Evolutionary conservation across 2,888 invertebrate genomes (phyloP).

Genomic region (Litoditis marina): DNA sequence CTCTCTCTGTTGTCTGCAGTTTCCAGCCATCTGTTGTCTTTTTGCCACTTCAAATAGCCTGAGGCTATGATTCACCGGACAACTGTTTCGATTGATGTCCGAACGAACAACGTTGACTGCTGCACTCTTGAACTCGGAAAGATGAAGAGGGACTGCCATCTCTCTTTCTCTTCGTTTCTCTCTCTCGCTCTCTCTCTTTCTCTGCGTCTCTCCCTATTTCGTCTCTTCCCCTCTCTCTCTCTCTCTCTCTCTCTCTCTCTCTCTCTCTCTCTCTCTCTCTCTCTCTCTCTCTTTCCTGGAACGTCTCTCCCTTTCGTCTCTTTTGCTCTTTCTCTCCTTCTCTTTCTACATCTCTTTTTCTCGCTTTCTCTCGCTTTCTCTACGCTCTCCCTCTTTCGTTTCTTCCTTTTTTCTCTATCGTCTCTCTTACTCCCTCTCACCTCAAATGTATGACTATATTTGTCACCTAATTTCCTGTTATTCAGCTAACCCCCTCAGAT

Average conservation of each 20-base stretch:
- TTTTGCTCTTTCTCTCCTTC: too few species aligned
- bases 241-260: background rate
- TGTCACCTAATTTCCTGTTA: too few species aligned
- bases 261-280: background rate
- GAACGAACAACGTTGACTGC: too few species aligned
- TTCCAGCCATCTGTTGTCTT: too few species aligned
- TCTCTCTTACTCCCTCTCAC: background rate
- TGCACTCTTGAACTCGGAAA: too few species aligned
- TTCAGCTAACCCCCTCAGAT: too few species aligned
- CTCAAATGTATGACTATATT: background rate
- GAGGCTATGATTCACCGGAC: too few species aligned
- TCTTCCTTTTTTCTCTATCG: background rate
- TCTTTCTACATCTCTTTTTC: constrained; percentile 4
- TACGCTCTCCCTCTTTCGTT: too few species aligned
- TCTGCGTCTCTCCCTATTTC: background rate
- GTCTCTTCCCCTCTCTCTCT: background rate
- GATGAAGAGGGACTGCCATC: too few species aligned
- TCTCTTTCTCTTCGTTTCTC: background rate
- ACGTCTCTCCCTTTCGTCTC: background rate
- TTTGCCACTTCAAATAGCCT: too few species aligned
- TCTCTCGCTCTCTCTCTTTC: background rate
- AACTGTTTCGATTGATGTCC: too few species aligned
- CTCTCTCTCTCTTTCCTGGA: background rate
- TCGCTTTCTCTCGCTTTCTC: background rate
- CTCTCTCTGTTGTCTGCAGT: background rate